Conservation (phyloP, 1,140 invertebrate genomes). For the Eubasilissa regina region DNA sequence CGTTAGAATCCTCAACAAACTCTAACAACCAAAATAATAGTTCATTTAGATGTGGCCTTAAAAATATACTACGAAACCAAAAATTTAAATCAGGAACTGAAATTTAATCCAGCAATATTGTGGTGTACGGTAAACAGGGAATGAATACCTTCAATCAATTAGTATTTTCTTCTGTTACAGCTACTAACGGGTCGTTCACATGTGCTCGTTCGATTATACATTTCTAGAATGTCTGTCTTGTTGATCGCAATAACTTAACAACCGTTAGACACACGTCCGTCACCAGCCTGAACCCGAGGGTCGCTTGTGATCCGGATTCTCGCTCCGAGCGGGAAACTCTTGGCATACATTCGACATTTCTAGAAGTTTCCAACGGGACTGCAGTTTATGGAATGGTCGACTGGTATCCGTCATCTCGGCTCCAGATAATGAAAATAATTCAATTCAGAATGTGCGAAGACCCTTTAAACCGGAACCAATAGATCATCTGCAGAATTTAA, state of each 20-base stretch:
- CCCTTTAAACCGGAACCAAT: not conserved
- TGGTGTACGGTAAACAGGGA: no score
- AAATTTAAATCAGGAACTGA: no score
- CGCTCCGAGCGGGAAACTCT: conserved; percentile 15
- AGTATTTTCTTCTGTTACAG: conserved; percentile 8
- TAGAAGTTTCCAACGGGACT: conserved; percentile 39
- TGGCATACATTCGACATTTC: conserved; percentile 26
- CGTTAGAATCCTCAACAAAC: no score
- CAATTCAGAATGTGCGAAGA: not conserved
- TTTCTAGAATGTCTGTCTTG: conserved; percentile 10
- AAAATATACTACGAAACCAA: no score
- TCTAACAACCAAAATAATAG: no score
- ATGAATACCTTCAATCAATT: not conserved
- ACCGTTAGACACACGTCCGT: conserved; percentile 38
- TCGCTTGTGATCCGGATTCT: conserved; percentile 8
- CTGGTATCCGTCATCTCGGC: not conserved
- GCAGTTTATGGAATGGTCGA: conserved; percentile 25
- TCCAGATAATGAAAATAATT: not conserved
- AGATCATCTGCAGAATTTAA: not conserved
- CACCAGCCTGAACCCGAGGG: not conserved
- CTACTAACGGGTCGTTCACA: conserved; percentile 32
- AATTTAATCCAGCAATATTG: no score
- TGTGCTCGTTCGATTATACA: conserved; percentile 21
- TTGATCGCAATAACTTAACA: conserved; percentile 10
- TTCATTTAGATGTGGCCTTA: no score